Evolutionary conservation across 2,113 vertebrate species (phyloP).

Genomic region (Lota lota): DNA sequence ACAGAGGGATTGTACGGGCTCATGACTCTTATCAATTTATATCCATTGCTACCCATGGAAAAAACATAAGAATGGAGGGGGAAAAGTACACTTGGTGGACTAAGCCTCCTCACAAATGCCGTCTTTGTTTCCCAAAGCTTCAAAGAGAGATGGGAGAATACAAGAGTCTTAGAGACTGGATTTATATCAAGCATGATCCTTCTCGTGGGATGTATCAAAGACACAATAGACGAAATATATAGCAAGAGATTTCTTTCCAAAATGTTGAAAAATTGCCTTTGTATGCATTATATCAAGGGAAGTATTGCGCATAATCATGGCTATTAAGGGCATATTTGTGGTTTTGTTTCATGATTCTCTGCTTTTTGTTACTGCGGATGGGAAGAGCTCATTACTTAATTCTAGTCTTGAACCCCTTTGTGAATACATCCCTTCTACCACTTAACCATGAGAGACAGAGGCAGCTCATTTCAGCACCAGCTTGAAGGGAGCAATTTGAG

Average conservation of each 20-base stretch:
- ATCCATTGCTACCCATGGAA: no score
- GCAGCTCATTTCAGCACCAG: slow-evolving; percentile 41
- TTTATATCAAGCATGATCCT: background rate
- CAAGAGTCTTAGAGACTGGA: slow-evolving; percentile 8
- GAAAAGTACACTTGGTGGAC: background rate
- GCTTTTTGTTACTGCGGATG: no score
- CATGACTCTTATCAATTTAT: no score
- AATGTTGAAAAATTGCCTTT: background rate
- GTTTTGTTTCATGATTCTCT: no score
- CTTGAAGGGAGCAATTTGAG: no score
- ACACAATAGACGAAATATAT: background rate
- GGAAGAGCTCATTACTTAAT: no score
- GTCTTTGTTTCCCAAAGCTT: slow-evolving; percentile 3
- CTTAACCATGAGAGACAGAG: slow-evolving; percentile 22
- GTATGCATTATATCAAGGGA: background rate
- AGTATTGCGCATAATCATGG: no score
- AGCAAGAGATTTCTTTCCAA: background rate
- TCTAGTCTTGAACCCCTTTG: slow-evolving; percentile 22
- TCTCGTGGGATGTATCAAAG: background rate
- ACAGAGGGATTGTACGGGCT: no score
- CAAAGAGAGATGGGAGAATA: slow-evolving; percentile 5
- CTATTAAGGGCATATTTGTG: no score
- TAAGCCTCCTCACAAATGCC: slow-evolving; percentile 3
- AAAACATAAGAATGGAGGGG: background rate
- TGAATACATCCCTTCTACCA: slow-evolving; percentile 29